Conservation (phyloP, 2,888 invertebrate species). For the Boloria selene region DNA sequence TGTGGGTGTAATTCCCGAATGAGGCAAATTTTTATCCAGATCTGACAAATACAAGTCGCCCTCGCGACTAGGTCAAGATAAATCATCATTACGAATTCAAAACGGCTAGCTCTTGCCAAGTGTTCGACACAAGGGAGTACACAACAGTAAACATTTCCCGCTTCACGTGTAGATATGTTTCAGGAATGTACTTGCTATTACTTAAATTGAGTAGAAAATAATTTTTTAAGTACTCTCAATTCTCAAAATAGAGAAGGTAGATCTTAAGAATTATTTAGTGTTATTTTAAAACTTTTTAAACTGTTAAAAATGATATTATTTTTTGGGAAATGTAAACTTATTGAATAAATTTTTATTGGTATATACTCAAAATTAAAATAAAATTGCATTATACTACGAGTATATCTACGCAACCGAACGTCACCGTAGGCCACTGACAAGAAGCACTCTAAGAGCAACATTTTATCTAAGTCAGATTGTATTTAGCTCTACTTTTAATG, state of each 20-base stretch:
- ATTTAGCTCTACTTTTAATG: conserved; percentile 12
- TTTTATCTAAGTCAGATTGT: conserved; percentile 14
- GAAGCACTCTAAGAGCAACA: not conserved
- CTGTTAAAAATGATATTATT: too few species aligned
- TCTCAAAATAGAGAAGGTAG: too few species aligned
- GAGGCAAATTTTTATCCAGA: too few species aligned
- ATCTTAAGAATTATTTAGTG: too few species aligned
- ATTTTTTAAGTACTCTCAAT: not conserved
- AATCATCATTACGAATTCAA: not conserved
- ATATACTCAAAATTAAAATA: too few species aligned
- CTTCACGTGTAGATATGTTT: conserved; percentile 23
- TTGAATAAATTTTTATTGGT: too few species aligned
- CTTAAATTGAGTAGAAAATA: not conserved
- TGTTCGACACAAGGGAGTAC: conserved; percentile 15
- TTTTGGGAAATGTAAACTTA: too few species aligned
- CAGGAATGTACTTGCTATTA: not conserved
- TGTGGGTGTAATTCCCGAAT: too few species aligned
- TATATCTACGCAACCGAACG: too few species aligned
- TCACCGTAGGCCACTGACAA: not conserved
- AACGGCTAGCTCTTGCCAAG: conserved; percentile 31
- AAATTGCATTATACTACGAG: too few species aligned
- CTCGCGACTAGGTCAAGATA: conserved; percentile 35
- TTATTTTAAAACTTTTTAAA: too few species aligned
- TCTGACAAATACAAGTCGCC: too few species aligned
- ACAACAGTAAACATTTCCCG: conserved; percentile 29